Conservation (phyloP, 2,797 vertebrate genomes). For the Heterohyrax brucei region DNA sequence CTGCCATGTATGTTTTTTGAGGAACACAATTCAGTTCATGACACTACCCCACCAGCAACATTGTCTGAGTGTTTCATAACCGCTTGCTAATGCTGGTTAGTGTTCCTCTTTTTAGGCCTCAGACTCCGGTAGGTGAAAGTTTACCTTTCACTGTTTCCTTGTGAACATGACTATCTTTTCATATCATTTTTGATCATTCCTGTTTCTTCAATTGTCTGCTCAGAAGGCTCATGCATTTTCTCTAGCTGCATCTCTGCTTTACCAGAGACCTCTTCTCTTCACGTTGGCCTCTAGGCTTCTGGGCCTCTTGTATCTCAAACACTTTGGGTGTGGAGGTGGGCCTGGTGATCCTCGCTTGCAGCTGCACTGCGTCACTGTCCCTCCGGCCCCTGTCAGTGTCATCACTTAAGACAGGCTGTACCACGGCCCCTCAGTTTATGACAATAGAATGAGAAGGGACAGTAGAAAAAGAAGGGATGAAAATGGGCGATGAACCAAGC, state of each 20-base stretch:
- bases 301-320: background rate
- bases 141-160: constrained; percentile 37
- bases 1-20: no score
- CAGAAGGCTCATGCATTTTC: background rate
- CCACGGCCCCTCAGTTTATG: background rate
- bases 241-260: background rate
- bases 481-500: constrained; percentile 26
- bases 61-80: constrained; percentile 24
- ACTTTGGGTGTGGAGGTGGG: background rate
- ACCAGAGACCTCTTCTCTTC: background rate
- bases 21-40: no score
- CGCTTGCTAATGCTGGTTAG: background rate
- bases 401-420: constrained; percentile 27
- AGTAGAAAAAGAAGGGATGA: background rate
- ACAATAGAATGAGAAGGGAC: constrained; percentile 43
- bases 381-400: background rate
- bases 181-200: background rate
- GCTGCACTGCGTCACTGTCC: background rate
- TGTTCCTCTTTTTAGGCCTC: constrained; percentile 21
- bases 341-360: background rate
- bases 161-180: constrained; percentile 23
- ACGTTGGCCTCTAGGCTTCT: background rate
- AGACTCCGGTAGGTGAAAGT: background rate
- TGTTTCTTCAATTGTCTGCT: constrained; percentile 9
- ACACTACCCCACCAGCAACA: background rate